Conservation (phyloP, 2,888 invertebrate species). For the Zeuzera pyrina region DNA sequence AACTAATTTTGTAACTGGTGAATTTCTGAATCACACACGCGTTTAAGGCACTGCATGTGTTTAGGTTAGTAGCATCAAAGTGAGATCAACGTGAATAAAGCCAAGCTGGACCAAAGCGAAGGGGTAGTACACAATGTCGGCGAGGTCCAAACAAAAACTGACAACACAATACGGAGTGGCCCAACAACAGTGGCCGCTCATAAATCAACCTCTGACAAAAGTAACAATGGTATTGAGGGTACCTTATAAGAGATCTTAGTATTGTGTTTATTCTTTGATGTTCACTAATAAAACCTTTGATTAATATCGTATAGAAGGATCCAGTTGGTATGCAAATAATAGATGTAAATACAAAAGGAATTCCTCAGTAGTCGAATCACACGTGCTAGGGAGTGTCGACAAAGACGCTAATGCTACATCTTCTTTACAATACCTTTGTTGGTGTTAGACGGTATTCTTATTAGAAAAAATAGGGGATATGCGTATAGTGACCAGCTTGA, state of each 20-base stretch:
- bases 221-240: conserved; percentile 72
- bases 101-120: conserved; percentile 56
- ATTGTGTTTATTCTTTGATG: conserved; percentile 71
- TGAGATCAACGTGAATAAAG: conserved; percentile 66
- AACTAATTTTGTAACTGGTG: too few relatives aligned
- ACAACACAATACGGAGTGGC: conserved; percentile 68
- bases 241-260: conserved; percentile 72
- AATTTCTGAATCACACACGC: conserved; percentile 33
- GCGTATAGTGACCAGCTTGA: conserved; percentile 19
- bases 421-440: conserved; percentile 54
- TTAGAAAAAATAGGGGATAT: conserved; percentile 21
- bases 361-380: conserved; percentile 58
- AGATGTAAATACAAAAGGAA: conserved; percentile 34
- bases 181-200: conserved; percentile 71
- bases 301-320: conserved; percentile 70
- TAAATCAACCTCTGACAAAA: conserved; percentile 72
- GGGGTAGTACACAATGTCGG: conserved; percentile 69
- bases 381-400: conserved; percentile 54
- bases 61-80: conserved; percentile 59
- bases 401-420: conserved; percentile 59
- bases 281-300: conserved; percentile 74
- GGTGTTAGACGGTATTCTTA: conserved; percentile 31
- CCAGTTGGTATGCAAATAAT: conserved; percentile 72
- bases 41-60: conserved; percentile 44
- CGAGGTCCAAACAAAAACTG: conserved; percentile 68